These are phyloP conservation scores for Cynaeus angustus DNA, from an alignment of 2,888 invertebrate genomes.

Conservation along the genomic window DNA sequence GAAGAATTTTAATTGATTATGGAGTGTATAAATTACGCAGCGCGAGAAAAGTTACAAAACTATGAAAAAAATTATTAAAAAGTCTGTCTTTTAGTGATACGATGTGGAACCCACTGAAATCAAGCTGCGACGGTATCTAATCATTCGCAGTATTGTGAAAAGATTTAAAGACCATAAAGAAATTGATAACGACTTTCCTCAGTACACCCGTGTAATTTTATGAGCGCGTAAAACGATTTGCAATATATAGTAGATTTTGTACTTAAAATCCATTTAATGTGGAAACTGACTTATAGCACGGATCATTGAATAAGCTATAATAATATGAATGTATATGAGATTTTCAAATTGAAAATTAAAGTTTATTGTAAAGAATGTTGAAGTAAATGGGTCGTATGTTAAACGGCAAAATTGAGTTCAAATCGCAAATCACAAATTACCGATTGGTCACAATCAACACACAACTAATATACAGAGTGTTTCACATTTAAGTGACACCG, in stretches of 20 bases:
- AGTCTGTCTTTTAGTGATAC: background rate
- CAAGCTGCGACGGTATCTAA: background rate
- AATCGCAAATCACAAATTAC: too few species aligned
- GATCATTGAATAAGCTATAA: too few species aligned
- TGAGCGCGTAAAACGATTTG: background rate
- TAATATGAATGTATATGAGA: too few species aligned
- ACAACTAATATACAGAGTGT: too few species aligned
- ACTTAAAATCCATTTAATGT: background rate
- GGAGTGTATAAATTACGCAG: constrained; percentile 2
- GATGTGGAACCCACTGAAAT: background rate
- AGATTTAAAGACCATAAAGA: background rate
- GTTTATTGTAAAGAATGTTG: too few species aligned
- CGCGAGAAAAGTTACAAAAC: background rate
- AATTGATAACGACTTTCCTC: background rate
- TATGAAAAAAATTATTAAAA: too few species aligned
- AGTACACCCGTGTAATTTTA: background rate
- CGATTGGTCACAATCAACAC: too few species aligned
- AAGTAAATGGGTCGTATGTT: too few species aligned
- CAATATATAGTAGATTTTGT: background rate
- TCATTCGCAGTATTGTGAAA: background rate
- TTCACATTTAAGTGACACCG: too few species aligned
- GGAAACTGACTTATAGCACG: background rate
- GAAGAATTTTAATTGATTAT: constrained; percentile 34
- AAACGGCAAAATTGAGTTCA: too few species aligned
- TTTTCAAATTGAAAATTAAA: too few species aligned